Evolutionary conservation across 2,797 vertebrate genomes (phyloP).

Genomic region (Diplodus sargus): DNA sequence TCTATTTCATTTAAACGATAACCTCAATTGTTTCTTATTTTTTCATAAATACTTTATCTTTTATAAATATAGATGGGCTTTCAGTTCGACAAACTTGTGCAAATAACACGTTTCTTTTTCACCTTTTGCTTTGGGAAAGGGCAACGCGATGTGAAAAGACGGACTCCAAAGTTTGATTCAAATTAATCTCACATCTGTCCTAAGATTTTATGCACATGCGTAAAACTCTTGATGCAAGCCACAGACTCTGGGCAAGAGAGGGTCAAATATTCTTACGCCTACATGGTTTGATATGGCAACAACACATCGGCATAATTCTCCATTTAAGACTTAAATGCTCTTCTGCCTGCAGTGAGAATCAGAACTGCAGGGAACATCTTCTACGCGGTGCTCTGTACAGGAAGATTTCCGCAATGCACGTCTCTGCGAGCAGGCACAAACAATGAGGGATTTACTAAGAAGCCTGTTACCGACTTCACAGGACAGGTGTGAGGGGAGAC

Average conservation of each 20-base stretch:
- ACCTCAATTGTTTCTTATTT: neutral
- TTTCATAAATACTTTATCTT: neutral
- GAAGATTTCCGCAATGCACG: conserved; percentile 9
- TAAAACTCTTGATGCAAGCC: conserved; percentile 27
- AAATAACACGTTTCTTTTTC: neutral
- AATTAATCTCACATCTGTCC: conserved; percentile 17
- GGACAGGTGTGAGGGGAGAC: conserved; percentile 20
- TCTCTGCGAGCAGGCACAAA: conserved; percentile 10
- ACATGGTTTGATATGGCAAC: conserved; percentile 43
- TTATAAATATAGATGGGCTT: neutral
- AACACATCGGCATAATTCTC: conserved; percentile 29
- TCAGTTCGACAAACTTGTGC: neutral
- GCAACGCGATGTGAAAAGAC: conserved; percentile 5
- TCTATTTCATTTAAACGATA: too few relatives aligned
- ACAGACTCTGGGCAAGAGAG: conserved; percentile 40
- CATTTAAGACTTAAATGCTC: conserved; percentile 18
- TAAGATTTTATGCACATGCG: conserved; percentile 4
- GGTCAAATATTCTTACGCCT: conserved; percentile 42
- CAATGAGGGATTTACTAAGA: conserved; percentile 1
- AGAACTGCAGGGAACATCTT: conserved; percentile 11
- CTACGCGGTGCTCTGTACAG: neutral
- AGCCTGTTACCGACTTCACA: conserved; percentile 28
- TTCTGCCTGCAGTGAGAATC: conserved; percentile 30
- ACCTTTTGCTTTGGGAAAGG: neutral
- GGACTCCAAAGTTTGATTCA: conserved; percentile 29